phyloP scores from a whole-genome alignment of 2,797 vertebrate genomes.

The Paedocypris micromegethes region DNA sequence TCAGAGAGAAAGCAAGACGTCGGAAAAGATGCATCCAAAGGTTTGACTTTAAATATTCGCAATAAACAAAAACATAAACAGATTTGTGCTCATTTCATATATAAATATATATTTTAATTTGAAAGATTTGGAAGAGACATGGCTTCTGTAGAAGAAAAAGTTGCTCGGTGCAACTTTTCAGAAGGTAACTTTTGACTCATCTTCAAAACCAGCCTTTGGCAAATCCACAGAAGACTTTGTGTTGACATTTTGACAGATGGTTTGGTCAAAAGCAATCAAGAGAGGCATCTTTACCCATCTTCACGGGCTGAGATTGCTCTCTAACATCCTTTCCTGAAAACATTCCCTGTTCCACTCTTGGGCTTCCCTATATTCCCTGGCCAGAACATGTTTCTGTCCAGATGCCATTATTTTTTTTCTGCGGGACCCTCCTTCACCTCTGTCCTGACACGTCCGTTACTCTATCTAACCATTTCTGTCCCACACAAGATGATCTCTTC shows the following conservation, averaged over 20 bases:
- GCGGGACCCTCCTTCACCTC: conserved; percentile 60
- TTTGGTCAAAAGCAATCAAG: conserved; percentile 39
- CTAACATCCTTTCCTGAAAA: conserved; percentile 44
- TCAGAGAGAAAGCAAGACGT: background rate
- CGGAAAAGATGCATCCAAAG: background rate
- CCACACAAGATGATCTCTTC: conserved; percentile 63
- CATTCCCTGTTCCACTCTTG: conserved; percentile 52
- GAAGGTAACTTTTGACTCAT: conserved; percentile 20
- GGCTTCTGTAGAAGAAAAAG: conserved; percentile 23
- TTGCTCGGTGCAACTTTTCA: conserved; percentile 34
- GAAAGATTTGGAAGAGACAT: too few species aligned
- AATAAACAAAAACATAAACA: too few species aligned
- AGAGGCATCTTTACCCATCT: conserved; percentile 65
- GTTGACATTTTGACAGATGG: background rate
- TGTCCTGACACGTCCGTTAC: conserved; percentile 51
- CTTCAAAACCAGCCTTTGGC: conserved; percentile 7
- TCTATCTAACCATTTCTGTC: conserved; percentile 61
- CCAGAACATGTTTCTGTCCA: conserved; percentile 49
- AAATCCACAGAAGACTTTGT: conserved; percentile 2
- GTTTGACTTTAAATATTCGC: too few species aligned
- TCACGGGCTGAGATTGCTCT: conserved; percentile 56
- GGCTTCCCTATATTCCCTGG: conserved; percentile 54
- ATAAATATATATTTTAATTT: too few species aligned
- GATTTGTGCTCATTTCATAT: too few species aligned
- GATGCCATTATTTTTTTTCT: background rate